phyloP scores from a whole-genome alignment of 2,113 vertebrate species.

The Emydocephalus ijimae region DNA sequence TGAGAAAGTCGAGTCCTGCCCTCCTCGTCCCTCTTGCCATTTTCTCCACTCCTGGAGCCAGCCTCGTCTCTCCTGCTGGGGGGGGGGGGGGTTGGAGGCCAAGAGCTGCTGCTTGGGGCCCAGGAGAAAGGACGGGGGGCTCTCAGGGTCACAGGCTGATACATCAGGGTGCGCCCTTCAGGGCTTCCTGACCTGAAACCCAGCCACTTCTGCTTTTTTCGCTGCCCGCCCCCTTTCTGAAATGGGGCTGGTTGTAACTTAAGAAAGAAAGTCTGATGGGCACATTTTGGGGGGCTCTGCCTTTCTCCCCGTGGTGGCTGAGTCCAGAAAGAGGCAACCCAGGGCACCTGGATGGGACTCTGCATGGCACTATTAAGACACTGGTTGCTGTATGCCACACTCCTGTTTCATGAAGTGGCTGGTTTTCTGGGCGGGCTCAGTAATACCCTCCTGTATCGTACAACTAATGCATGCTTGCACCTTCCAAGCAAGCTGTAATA shows the following conservation, averaged over 20 bases:
- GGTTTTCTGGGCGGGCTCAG: not conserved
- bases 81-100: not conserved
- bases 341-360: not conserved
- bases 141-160: fast-evolving
- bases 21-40: not conserved
- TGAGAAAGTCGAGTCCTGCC: not conserved
- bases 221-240: not conserved
- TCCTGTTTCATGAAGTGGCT: not conserved
- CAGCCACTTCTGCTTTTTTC: not conserved
- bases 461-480: not conserved
- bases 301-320: not conserved
- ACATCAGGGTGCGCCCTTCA: not conserved
- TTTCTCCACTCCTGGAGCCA: not conserved
- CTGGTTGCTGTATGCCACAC: not conserved
- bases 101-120: not conserved
- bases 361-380: not conserved
- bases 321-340: not conserved
- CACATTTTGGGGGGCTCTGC: not conserved
- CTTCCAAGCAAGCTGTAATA: not conserved
- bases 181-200: not conserved
- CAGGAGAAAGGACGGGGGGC: not conserved
- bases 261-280: not conserved
- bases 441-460: fast-evolving
- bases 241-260: not conserved
- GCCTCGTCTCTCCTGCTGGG: not conserved